phyloP scores from a whole-genome alignment of 2,797 vertebrate species.

The Danio tinwini region DNA sequence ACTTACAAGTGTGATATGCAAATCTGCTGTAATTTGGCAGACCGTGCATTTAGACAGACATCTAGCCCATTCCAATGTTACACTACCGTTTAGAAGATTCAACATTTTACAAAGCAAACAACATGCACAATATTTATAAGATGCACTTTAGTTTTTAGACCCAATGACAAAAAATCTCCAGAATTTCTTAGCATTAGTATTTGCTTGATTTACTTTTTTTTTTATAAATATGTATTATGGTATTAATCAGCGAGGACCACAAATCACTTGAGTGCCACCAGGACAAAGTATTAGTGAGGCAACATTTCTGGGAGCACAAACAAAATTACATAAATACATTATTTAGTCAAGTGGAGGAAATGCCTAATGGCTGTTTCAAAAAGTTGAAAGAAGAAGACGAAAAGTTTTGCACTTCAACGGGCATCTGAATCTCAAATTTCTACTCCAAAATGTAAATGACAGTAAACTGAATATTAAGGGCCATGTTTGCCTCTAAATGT shows the following conservation, averaged over 20 bases:
- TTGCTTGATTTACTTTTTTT: not conserved
- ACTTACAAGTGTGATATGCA: not conserved
- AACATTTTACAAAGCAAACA: not conserved
- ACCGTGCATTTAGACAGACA: not conserved
- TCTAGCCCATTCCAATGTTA: not conserved
- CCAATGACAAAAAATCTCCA: not conserved
- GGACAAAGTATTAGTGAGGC: not conserved
- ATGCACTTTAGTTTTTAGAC: not conserved
- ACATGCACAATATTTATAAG: not conserved
- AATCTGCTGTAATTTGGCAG: not conserved
- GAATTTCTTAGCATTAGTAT: not conserved
- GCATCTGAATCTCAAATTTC: not conserved
- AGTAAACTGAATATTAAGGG: slow-evolving; percentile 1
- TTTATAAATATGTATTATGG: slow-evolving; percentile 15
- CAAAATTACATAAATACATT: slow-evolving; percentile 4
- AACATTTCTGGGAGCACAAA: not conserved
- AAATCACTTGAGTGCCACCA: slow-evolving; percentile 10
- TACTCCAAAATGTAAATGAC: not conserved
- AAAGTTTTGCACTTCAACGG: not conserved
- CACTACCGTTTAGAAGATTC: not conserved
- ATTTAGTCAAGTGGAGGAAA: not conserved
- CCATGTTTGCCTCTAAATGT: not conserved
- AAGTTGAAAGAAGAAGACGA: not conserved
- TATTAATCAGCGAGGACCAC: not conserved
- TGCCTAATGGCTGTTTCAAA: slow-evolving; percentile 1